Base-by-base conservation (phyloP, 1,140 invertebrate genomes). In the Drosophila littoralis region DNA sequence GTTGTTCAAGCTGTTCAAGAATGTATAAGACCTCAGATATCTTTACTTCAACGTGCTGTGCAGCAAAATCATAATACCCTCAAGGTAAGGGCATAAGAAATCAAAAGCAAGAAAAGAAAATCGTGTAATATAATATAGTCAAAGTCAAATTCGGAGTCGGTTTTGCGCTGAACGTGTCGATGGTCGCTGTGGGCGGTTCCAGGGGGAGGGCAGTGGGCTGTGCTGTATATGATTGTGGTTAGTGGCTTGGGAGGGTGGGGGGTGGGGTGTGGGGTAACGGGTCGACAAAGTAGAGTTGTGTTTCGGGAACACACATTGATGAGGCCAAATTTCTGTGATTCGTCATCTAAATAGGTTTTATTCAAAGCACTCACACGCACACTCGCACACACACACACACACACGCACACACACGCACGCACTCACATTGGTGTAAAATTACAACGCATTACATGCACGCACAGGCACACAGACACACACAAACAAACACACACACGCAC, bases 271-370 rank as follows among this genome's bases (percentile, higher is more conserved):
- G 35, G 28, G 32, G 59, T 36, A 35, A 28, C 43, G 33, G 28
- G 13, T 50, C 13, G 10, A 40, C 17, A 50, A 42, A 79, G 71
- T 61, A 55, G 74, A 79, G 63, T 55, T 77, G 74, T 66, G 72
- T 77, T 77, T 72, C 60, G 38, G 46, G 76, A 65, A 59, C 75
- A 70, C 79, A 88, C 84, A 88, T 88, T 88, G 84, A 88, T 88
- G 83, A 84, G 84, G 70, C 84, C 80, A 89, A 88, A 88, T 88
- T 89, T 88, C 84, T 84, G 84, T 84, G 81, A 88, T 88, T 88
- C 84, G 84, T 88, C 84, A 88, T 88, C 74, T 75, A 88, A 88
- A 88, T 88, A 88, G 84, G 80, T 84, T 89, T 88, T 77, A 48
- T 46, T 70, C 50, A 54, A 42, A 65, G 42, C 71, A 61, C 65